Base-by-base conservation (phyloP, 1,140 invertebrate genomes). In the Brachionus angularis region DNA sequence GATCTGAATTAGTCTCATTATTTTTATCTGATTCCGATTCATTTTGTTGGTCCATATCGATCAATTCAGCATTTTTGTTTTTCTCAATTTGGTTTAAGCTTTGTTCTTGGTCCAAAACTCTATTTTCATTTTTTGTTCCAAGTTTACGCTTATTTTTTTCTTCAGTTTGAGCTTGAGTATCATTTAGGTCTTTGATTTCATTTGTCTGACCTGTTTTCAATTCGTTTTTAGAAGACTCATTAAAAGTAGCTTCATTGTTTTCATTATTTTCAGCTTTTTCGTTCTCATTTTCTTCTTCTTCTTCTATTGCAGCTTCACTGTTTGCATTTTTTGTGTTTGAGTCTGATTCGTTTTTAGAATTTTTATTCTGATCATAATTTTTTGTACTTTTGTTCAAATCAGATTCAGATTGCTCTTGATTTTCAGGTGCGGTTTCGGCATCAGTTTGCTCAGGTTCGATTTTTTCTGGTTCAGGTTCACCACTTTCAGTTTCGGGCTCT, bases 61-160 rank as follows among this genome's bases (percentile, higher is more conserved):
- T n/a, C n/a, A n/a, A n/a, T n/a, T n/a, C 42, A 47, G 52, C 25
- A 27, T 71, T 71, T 29, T 52, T 42, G 12, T 55, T 36, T 53
- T 71, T 55, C 14, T 34, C 5, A 39, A 18, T 71, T 1, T 5
- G n/a, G 1, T 52, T 36, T 4, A 50, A 8, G 27, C 44, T 71
- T 34, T 55, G 46, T 31, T 55, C 67, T 2, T 46, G 23, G 16
- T 46, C 49, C 8, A 36, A 21, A 36, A 52, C 18, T 33, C 49
- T 25, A 34, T 71, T 52, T 7, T 50, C n/a, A 31, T 71, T 71
- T 55, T 71, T 71, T 7, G 36, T 10, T 5, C 53, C 18, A 10
- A 55, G 21, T 49, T 18, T 53, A 33, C n/a, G n/a, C n/a, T 34
- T 55, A 7, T 55, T 4, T 21, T 10, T 34, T 8, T 33, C 16